These are phyloP conservation scores for Ptilodon capucinus DNA, from an alignment of 2,888 invertebrate genomes.

Conservation along the genomic window DNA sequence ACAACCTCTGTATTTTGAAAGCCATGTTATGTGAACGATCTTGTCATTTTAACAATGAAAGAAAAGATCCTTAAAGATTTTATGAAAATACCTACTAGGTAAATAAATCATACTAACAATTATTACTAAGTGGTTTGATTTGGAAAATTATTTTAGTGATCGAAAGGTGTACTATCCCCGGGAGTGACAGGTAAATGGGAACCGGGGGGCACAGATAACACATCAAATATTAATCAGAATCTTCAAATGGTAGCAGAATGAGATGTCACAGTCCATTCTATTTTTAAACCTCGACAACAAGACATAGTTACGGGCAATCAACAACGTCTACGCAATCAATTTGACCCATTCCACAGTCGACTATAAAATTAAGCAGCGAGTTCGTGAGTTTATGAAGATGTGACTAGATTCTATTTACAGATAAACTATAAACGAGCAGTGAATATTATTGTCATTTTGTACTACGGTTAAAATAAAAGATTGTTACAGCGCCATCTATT, in stretches of 20 bases:
- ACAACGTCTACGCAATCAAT: conserved; percentile 71
- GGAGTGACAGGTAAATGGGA: too few species aligned
- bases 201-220: too few species aligned
- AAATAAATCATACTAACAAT: too few species aligned
- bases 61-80: too few species aligned
- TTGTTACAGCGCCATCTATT: conserved; percentile 28
- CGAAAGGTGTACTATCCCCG: too few species aligned
- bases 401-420: conserved; percentile 1
- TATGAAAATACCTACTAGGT: too few species aligned
- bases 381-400: neutral
- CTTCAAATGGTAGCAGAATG: conserved; percentile 47
- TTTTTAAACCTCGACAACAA: conserved; percentile 66
- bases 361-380: conserved; percentile 19
- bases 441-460: neutral
- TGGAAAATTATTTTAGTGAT: too few species aligned
- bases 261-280: conserved; percentile 61
- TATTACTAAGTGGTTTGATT: too few species aligned
- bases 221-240: too few species aligned
- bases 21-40: too few species aligned
- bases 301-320: conserved; percentile 47
- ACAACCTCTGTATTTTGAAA: too few species aligned
- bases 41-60: too few species aligned
- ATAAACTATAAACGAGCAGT: neutral
- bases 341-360: conserved; percentile 62
- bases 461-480: neutral